phyloP scores from a whole-genome alignment of 2,113 vertebrate genomes.

The Pelodiscus sinensis region DNA sequence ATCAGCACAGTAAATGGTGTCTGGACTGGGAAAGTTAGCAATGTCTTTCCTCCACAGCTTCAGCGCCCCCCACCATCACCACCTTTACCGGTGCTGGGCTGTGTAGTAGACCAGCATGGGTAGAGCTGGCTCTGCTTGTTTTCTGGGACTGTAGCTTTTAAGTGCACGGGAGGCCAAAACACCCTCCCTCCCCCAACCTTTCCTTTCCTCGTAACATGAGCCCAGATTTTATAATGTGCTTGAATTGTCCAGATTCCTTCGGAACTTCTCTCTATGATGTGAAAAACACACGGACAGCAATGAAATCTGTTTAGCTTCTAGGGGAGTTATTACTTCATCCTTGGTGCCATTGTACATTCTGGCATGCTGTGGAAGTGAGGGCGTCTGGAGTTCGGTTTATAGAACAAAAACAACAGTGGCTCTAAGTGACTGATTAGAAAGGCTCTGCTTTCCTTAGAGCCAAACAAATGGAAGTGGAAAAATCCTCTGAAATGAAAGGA shows the following conservation, averaged over 20 bases:
- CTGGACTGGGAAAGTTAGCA: too few species aligned
- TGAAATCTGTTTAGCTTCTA: conserved; percentile 39
- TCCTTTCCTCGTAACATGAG: background rate
- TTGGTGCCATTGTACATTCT: conserved; percentile 58
- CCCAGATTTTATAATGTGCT: conserved; percentile 30
- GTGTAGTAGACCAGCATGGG: too few species aligned
- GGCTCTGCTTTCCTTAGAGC: conserved; percentile 31
- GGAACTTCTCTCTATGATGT: conserved; percentile 31
- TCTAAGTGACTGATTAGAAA: conserved; percentile 53
- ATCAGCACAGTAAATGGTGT: too few species aligned
- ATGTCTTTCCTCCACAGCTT: too few species aligned
- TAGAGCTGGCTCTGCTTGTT: background rate
- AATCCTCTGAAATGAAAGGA: background rate
- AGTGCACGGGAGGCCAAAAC: background rate
- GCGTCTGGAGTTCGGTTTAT: conserved; percentile 54
- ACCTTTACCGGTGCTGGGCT: too few species aligned
- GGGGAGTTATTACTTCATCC: conserved; percentile 46
- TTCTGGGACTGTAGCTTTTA: background rate
- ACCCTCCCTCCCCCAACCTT: background rate
- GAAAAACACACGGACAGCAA: conserved; percentile 64
- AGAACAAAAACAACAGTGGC: conserved; percentile 58
- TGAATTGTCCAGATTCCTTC: conserved; percentile 7
- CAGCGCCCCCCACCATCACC: too few species aligned
- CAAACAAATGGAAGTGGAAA: conserved; percentile 24
- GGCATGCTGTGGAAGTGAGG: conserved; percentile 42